Conservation (phyloP, 2,888 invertebrate genomes). For the Encarsia formosa region DNA sequence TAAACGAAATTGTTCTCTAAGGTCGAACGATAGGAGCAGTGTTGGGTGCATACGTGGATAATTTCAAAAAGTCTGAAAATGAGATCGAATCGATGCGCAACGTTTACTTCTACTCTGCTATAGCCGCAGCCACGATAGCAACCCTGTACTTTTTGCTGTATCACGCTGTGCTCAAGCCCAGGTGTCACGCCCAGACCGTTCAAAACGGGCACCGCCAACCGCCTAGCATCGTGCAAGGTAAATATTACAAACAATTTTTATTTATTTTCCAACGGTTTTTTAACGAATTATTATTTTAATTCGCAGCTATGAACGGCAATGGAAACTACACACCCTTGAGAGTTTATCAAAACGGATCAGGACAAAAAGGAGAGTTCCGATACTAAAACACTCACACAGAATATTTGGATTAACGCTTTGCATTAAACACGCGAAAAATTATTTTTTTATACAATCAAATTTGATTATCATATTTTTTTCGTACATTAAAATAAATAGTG, state of each 20-base stretch:
- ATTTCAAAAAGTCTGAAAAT: conserved; percentile 49
- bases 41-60: conserved; percentile 54
- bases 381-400: conserved; percentile 56
- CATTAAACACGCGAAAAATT: conserved; percentile 21
- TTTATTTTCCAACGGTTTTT: neutral
- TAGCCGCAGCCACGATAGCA: conserved; percentile 63
- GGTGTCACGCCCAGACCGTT: conserved; percentile 63
- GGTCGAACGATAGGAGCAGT: conserved; percentile 72
- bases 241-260: neutral
- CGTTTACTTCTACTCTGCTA: conserved; percentile 64
- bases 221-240: conserved; percentile 64
- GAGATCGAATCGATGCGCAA: conserved; percentile 52
- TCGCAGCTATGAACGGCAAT: conserved; percentile 63
- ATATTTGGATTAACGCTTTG: conserved; percentile 15
- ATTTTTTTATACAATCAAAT: conserved; percentile 24
- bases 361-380: conserved; percentile 77
- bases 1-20: conserved; percentile 38
- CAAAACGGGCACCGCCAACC: conserved; percentile 58
- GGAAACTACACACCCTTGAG: conserved; percentile 75
- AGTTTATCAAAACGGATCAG: conserved; percentile 77
- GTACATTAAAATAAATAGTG: conserved; percentile 7
- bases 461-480: conserved; percentile 9
- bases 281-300: no score
- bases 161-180: conserved; percentile 70
- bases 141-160: conserved; percentile 68